Evolutionary conservation across 2,888 invertebrate species (phyloP).

Genomic region (Dryobota labecula): DNA sequence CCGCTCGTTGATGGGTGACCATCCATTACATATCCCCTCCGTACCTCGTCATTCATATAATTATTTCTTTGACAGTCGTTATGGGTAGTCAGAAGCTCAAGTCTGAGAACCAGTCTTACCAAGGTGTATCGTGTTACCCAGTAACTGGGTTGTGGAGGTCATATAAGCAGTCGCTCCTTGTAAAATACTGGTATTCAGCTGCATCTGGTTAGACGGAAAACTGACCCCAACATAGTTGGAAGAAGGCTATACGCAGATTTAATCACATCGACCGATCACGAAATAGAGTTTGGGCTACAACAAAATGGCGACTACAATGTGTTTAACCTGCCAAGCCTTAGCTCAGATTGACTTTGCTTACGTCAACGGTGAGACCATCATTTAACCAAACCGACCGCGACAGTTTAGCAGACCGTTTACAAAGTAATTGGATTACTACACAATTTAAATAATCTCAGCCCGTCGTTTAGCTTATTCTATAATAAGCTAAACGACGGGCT

Average conservation of each 20-base stretch:
- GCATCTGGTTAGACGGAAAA: not conserved
- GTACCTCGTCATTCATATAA: not conserved
- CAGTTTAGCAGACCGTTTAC: not conserved
- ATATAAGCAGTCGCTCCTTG: not conserved
- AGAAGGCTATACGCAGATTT: not conserved
- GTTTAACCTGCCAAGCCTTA: constrained; percentile 3
- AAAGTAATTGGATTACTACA: not conserved
- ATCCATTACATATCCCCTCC: not conserved
- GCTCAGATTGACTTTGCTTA: not conserved
- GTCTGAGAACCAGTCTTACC: not conserved
- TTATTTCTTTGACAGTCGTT: not conserved
- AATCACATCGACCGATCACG: constrained; percentile 10
- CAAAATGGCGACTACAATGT: not conserved
- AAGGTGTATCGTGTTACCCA: not conserved
- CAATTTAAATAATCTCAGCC: constrained; percentile 6
- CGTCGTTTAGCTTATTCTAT: too few relatives aligned
- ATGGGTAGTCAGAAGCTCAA: not conserved
- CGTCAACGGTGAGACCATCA: not conserved
- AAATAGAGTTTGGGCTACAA: not conserved
- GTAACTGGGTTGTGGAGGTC: not conserved
- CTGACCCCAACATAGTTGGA: not conserved
- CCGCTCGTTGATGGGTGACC: not conserved
- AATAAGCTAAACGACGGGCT: too few relatives aligned
- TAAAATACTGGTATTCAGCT: not conserved
- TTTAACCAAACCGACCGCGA: constrained; percentile 4